Evolutionary conservation across 2,797 vertebrate genomes (phyloP), one percentile per base, ranked within the genome.

Genomic region (Pseudochromis fuscus): DNA sequence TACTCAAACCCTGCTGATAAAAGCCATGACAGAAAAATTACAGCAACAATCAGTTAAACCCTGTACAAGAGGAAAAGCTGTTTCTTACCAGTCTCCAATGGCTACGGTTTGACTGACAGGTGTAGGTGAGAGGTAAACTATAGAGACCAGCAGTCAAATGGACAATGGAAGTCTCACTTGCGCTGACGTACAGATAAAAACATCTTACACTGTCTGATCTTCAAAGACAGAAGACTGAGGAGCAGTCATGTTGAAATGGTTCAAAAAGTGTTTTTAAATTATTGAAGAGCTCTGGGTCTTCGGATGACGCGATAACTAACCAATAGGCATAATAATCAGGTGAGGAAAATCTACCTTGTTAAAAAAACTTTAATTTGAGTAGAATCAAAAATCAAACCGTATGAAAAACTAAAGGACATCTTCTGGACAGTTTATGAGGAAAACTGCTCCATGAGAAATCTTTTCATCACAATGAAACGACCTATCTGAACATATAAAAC

Each of bases 21-120:
- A 92, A 94, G 90, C 75, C 60, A 46, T 84, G 90, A 91, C 90
- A 91, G 89, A 89, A 81, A 83, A 93, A 93, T 93, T 91, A 92
- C 85, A 89, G 72, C 77, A 86, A 82, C 83, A 85, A 92, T 92
- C 88, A 89, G 83, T 88, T 88, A 79, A 84, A 72, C 33, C 61
- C 16, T 57, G 76, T 75, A 80, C 71, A 67, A 83, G 85, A 75
- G 83, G 69, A 77, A 77, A 63, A 63, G 66, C 72, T 52, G 77
- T 62, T 84, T 70, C 63, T 62, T 56, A 49, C 58, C 3, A 31
- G 66, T 88, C 87, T 88, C 83, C 58, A 48, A 67, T 5, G 79
- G 83, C 72, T 67, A 71, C 28, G 0, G 31, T 83, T 87, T 90
- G 89, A 90, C 71, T 89, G 91, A 83, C 88, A 85, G 83, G 45